Percentiles rank a stretch among this genome's conserved stretches.
These are phyloP conservation scores for Odocoileus hemionus DNA, from an alignment of 2,113 vertebrate species.

Conservation along the genomic window DNA sequence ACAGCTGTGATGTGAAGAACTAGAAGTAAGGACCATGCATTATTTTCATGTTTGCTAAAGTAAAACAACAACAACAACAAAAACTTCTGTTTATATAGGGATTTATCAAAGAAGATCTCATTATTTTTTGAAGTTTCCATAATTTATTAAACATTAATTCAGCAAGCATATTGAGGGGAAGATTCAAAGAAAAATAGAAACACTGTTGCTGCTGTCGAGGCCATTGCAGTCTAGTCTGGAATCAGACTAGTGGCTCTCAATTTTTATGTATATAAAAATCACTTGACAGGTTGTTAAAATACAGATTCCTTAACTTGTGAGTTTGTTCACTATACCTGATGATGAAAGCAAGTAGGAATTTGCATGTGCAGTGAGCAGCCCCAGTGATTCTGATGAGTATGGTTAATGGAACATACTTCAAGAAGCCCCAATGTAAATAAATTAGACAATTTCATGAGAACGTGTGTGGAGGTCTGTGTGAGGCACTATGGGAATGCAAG, in stretches of 20 bases:
- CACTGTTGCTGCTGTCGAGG: background rate
- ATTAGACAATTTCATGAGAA: background rate
- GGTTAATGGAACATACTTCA: background rate
- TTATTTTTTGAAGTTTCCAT: slow-evolving; percentile 19
- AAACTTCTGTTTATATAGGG: background rate
- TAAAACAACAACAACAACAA: background rate
- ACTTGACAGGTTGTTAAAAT: background rate
- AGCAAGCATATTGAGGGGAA: background rate
- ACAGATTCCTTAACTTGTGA: background rate
- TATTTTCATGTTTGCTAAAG: slow-evolving; percentile 25
- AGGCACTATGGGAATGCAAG: background rate
- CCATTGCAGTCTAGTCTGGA: background rate
- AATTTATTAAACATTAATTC: slow-evolving; percentile 4
- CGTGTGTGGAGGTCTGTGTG: background rate
- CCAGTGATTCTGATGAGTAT: background rate
- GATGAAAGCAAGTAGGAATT: background rate
- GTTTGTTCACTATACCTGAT: background rate
- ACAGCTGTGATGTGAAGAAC: slow-evolving; percentile 9
- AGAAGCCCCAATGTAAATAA: background rate
- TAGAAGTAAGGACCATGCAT: background rate
- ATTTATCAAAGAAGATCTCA: background rate
- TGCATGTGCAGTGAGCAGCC: background rate
- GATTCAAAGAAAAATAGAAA: slow-evolving; percentile 22
- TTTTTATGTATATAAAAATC: background rate
- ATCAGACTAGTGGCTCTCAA: background rate